Conservation (phyloP, 2,888 invertebrate species). For the Phlogophora meticulosa region DNA sequence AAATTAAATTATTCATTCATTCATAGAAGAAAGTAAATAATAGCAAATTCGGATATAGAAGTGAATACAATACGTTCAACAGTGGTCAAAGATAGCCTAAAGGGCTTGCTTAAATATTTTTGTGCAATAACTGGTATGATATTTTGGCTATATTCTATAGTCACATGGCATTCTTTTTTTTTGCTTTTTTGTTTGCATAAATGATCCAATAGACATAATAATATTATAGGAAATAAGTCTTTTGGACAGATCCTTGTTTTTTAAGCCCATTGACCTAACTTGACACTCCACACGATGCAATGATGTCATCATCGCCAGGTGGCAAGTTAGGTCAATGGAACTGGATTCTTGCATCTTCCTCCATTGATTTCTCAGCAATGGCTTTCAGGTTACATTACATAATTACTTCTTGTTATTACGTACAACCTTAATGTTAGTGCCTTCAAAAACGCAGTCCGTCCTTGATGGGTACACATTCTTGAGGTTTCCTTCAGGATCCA, state of each 20-base stretch:
- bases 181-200: slow-evolving; percentile 2
- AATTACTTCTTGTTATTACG: slow-evolving; percentile 82
- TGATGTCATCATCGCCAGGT: not conserved
- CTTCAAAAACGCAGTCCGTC: slow-evolving; percentile 92
- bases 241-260: slow-evolving; percentile 34
- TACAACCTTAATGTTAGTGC: slow-evolving; percentile 81
- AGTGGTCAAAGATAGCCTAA: not conserved
- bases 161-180: not conserved
- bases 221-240: not conserved
- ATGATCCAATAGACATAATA: slow-evolving; percentile 16
- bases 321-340: slow-evolving; percentile 5
- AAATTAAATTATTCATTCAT: slow-evolving; percentile 9
- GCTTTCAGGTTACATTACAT: not conserved
- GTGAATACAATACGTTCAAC: slow-evolving; percentile 1
- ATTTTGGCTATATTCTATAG: slow-evolving; percentile 9
- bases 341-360: slow-evolving; percentile 17
- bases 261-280: slow-evolving; percentile 1
- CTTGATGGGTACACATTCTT: slow-evolving; percentile 95
- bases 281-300: not conserved
- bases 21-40: slow-evolving; percentile 1
- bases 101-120: slow-evolving; percentile 11
- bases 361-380: slow-evolving; percentile 27
- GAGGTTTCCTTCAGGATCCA: slow-evolving; percentile 93
- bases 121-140: slow-evolving; percentile 25
- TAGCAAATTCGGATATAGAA: not conserved